A percentile compares a stretch with the other conserved stretches of the same genome.
These are phyloP conservation scores for Danaus chrysippus DNA, from an alignment of 2,888 invertebrate species.

Conservation along the genomic window DNA sequence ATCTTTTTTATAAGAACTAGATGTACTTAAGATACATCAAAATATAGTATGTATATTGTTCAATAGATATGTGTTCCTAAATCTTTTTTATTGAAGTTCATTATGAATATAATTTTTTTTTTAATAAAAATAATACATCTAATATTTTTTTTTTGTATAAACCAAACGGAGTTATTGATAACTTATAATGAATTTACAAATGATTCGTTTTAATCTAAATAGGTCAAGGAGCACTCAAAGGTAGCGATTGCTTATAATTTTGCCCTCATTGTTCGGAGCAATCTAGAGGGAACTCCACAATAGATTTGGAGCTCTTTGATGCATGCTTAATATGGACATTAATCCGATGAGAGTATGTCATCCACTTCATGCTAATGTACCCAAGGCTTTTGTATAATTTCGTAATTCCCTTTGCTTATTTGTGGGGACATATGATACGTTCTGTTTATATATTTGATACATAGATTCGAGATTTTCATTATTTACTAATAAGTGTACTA, in stretches of 20 bases:
- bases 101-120: too few species aligned
- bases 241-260: conserved; percentile 67
- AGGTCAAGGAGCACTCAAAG: conserved; percentile 68
- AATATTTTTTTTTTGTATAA: background rate
- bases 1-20: too few species aligned
- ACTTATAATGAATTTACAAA: conserved; percentile 20
- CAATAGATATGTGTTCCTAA: too few species aligned
- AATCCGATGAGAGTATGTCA: conserved; percentile 71
- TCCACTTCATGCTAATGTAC: conserved; percentile 68
- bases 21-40: too few species aligned
- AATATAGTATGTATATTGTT: too few species aligned
- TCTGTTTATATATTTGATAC: conserved; percentile 12
- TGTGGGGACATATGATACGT: conserved; percentile 28
- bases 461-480: too few species aligned
- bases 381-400: conserved; percentile 54
- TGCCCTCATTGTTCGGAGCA: conserved; percentile 65
- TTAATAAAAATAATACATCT: too few species aligned
- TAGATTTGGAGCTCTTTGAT: conserved; percentile 66
- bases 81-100: too few species aligned
- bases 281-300: conserved; percentile 58
- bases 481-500: too few species aligned
- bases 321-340: conserved; percentile 72
- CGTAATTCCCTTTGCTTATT: conserved; percentile 55
- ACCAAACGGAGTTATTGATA: background rate
- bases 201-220: conserved; percentile 56